These are phyloP conservation scores for Piprites chloris DNA, from an alignment of 2,113 vertebrate genomes.

Conservation along the genomic window DNA sequence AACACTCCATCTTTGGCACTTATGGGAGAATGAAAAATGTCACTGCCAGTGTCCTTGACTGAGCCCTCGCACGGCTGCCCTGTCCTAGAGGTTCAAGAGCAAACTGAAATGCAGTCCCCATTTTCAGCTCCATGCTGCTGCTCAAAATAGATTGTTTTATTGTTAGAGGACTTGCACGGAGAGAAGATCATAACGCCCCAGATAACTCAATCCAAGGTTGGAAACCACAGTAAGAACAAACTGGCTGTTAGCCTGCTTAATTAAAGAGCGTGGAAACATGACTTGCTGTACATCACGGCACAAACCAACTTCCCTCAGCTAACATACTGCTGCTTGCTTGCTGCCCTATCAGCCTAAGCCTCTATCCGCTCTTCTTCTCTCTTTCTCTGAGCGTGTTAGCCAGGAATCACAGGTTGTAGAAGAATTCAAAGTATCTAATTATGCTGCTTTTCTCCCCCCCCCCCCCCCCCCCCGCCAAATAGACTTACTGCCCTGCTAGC, in stretches of 20 bases:
- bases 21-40: neutral
- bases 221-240: neutral
- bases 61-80: neutral
- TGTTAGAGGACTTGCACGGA: neutral
- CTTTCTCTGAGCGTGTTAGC: neutral
- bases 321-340: neutral
- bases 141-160: neutral
- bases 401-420: neutral
- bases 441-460: fast-evolving
- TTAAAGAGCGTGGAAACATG: neutral
- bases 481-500: neutral
- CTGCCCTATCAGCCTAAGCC: neutral
- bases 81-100: neutral
- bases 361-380: neutral
- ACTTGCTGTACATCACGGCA: fast-evolving
- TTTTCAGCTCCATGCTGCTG: neutral
- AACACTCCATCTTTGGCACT: conserved; percentile 13
- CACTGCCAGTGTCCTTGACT: neutral
- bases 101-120: neutral
- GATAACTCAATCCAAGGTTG: neutral
- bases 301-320: neutral
- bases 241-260: neutral
- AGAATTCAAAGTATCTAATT: neutral
- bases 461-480: fast-evolving
- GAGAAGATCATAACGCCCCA: neutral